phyloP scores from a whole-genome alignment of 2,888 invertebrate genomes.

The Drosophila parthenogenetica region DNA sequence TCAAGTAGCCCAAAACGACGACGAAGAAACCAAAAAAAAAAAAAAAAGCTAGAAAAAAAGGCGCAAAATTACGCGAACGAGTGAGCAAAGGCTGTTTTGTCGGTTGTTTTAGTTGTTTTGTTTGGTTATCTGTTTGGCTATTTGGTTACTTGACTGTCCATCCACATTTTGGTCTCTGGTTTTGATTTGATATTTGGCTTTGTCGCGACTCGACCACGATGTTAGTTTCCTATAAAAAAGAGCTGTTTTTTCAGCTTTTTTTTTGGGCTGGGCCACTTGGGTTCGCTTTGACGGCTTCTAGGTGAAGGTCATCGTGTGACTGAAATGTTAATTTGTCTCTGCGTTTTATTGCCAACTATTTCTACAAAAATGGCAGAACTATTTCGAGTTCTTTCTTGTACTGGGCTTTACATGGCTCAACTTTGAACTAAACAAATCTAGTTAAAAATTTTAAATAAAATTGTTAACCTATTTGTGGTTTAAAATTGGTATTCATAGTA shows the following conservation, averaged over 20 bases:
- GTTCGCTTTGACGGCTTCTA: constrained; percentile 76
- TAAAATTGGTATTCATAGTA: background rate
- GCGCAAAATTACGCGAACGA: constrained; percentile 72
- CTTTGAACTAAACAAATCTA: background rate
- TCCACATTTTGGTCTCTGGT: constrained; percentile 39
- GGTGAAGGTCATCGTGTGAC: constrained; percentile 77
- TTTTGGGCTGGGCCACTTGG: constrained; percentile 56
- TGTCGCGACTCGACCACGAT: constrained; percentile 13
- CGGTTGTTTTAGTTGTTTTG: constrained; percentile 22
- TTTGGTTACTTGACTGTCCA: constrained; percentile 50
- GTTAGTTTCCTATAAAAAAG: constrained; percentile 47
- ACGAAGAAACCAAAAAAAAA: background rate
- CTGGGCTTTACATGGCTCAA: background rate
- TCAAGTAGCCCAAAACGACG: constrained; percentile 65
- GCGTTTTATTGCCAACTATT: constrained; percentile 39
- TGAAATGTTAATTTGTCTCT: constrained; percentile 70
- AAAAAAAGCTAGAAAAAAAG: constrained; percentile 12
- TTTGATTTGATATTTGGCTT: constrained; percentile 33
- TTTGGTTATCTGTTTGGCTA: constrained; percentile 30
- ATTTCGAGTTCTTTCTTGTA: constrained; percentile 1
- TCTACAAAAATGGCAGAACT: constrained; percentile 26
- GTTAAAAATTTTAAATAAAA: background rate
- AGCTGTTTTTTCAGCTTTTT: constrained; percentile 1
- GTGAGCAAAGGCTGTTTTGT: constrained; percentile 60
- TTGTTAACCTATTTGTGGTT: background rate